A percentile compares a stretch with the other conserved stretches of the same genome.
These are phyloP conservation scores for Hedychridium roseum DNA, from an alignment of 2,888 invertebrate species.

Conservation along the genomic window DNA sequence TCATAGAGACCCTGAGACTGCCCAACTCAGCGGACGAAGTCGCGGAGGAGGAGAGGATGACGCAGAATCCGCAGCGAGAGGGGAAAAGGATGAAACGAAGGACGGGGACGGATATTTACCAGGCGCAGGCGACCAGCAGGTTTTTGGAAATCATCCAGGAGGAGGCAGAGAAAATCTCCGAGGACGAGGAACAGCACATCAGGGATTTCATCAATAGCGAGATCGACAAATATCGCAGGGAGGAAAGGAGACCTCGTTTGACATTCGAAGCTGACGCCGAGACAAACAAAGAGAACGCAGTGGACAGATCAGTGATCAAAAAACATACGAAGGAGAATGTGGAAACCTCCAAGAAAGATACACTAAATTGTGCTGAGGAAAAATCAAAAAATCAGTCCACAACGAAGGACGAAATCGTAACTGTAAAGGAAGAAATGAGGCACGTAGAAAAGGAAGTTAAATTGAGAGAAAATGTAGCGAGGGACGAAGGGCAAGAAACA, in stretches of 20 bases:
- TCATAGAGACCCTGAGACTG: constrained; percentile 52
- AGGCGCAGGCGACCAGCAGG: constrained; percentile 70
- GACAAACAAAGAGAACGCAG: too few species aligned
- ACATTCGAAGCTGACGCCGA: too few species aligned
- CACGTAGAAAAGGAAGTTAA: constrained; percentile 8
- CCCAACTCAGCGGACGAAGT: constrained; percentile 35
- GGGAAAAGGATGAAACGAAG: constrained; percentile 61
- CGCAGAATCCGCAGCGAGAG: constrained; percentile 32
- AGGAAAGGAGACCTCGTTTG: constrained; percentile 60
- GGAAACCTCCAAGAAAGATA: too few species aligned
- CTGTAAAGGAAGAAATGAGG: too few species aligned
- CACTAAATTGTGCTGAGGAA: too few species aligned
- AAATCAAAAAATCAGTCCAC: too few species aligned
- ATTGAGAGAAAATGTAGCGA: not conserved
- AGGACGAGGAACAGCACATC: constrained; percentile 63
- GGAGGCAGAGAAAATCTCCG: constrained; percentile 75
- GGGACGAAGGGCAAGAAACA: not conserved
- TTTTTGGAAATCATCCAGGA: constrained; percentile 81
- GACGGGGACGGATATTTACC: constrained; percentile 68
- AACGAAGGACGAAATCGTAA: too few species aligned
- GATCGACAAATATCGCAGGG: constrained; percentile 62
- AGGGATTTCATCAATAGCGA: constrained; percentile 67
- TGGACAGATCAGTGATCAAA: too few species aligned
- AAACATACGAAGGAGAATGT: too few species aligned
- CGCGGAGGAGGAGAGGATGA: constrained; percentile 24